Percentiles rank a stretch among this genome's conserved stretches.
Evolutionary conservation across 2,888 invertebrate species (phyloP).

Genomic region (Parelbella ahira): DNA sequence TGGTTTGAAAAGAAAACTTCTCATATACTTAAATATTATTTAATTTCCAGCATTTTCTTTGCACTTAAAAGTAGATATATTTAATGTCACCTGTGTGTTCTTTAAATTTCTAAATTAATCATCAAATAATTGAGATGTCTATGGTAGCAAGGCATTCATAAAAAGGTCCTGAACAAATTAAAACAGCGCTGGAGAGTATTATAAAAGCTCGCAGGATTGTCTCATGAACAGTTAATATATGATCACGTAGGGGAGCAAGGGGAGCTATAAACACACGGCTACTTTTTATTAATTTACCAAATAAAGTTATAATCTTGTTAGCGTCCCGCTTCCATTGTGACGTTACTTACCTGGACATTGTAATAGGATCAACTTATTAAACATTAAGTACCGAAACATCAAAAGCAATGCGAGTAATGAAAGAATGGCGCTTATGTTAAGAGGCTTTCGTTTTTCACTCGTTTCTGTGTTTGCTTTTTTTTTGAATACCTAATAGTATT

Average conservation of each 20-base stretch:
- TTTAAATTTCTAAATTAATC: no score
- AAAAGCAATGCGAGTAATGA: slow-evolving; percentile 64
- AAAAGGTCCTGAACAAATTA: no score
- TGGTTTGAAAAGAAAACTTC: no score
- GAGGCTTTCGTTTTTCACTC: slow-evolving; percentile 55
- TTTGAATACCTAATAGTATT: slow-evolving; percentile 16
- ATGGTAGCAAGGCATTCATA: no score
- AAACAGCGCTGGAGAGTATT: no score
- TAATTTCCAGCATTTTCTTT: no score
- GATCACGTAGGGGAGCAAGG: slow-evolving; percentile 26
- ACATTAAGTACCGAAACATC: slow-evolving; percentile 78
- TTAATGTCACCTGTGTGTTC: no score
- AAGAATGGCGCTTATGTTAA: slow-evolving; percentile 66
- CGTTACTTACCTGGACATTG: slow-evolving; percentile 71
- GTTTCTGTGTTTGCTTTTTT: slow-evolving; percentile 34
- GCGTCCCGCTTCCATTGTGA: slow-evolving; percentile 67
- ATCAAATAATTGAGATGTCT: no score
- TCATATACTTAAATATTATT: no score
- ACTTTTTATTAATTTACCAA: slow-evolving; percentile 77
- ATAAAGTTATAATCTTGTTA: slow-evolving; percentile 80
- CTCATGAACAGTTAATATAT: slow-evolving; percentile 20
- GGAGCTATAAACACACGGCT: slow-evolving; percentile 52
- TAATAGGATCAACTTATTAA: slow-evolving; percentile 82
- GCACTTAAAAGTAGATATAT: no score
- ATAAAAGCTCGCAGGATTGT: slow-evolving; percentile 6